A percentile compares a stretch with the other conserved stretches of the same genome.
phyloP scores from a whole-genome alignment of 2,797 vertebrate genomes.

The Schizothorax lantsangensis region DNA sequence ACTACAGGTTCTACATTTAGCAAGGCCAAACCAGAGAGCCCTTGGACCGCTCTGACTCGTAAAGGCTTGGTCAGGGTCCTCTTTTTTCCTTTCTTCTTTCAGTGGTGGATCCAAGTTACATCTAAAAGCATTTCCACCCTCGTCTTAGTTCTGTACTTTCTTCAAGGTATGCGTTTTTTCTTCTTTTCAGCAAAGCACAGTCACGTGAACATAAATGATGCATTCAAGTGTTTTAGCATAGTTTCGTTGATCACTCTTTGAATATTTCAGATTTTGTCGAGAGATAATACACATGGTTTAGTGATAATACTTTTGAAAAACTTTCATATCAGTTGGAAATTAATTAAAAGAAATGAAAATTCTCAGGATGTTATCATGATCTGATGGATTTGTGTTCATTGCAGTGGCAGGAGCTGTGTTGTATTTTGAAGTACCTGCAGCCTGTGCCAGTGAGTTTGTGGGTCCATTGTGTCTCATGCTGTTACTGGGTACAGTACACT shows the following conservation, averaged over 20 bases:
- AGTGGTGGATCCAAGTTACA: conserved; percentile 98
- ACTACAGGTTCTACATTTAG: conserved; percentile 92
- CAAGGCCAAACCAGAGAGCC: conserved; percentile 97
- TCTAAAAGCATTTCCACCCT: conserved; percentile 88
- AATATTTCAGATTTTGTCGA: not conserved
- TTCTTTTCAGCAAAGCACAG: not conserved
- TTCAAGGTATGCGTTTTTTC: conserved; percentile 84
- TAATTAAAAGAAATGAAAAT: not conserved
- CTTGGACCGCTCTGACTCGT: conserved; percentile 91
- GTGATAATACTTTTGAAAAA: not conserved
- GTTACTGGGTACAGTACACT: conserved; percentile 96
- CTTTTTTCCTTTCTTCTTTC: conserved; percentile 93
- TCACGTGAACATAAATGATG: not conserved
- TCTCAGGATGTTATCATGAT: not conserved
- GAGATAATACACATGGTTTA: not conserved
- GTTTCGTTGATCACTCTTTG: not conserved
- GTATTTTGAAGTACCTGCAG: conserved; percentile 86
- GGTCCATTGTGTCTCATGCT: conserved; percentile 96
- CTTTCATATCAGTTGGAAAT: not conserved
- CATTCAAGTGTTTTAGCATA: not conserved
- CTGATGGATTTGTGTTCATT: conserved; percentile 26
- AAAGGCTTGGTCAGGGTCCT: conserved; percentile 95
- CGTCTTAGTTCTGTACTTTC: conserved; percentile 90
- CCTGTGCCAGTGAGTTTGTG: conserved; percentile 87
- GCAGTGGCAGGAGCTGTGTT: conserved; percentile 86